Evolutionary conservation across 92 coral and sea anemone species (phyloP).

Genomic region (Palythoa heliodiscus): DNA sequence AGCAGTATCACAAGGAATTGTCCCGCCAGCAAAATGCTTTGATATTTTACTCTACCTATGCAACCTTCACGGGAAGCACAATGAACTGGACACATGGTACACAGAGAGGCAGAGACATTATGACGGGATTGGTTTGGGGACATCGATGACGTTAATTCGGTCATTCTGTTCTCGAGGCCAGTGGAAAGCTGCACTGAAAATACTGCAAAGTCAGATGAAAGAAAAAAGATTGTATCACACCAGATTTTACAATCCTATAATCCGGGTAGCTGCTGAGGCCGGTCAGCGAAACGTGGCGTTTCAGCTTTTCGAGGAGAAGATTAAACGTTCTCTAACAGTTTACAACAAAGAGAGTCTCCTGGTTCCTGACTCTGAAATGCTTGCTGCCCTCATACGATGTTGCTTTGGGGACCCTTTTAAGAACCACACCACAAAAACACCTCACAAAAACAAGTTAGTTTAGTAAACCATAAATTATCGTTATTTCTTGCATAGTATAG

Average conservation of each 20-base stretch:
- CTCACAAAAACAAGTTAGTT: conserved; percentile 4
- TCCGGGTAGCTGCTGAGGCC: conserved; percentile 67
- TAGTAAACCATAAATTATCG: background rate
- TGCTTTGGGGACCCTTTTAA: conserved; percentile 14
- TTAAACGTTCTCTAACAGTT: conserved; percentile 52
- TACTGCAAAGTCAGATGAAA: conserved; percentile 54
- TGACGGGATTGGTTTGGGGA: conserved; percentile 77
- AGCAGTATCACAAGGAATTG: conserved; percentile 30
- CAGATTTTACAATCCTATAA: conserved; percentile 72
- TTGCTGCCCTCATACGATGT: conserved; percentile 70
- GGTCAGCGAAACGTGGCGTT: conserved; percentile 70
- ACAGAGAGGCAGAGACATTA: conserved; percentile 54
- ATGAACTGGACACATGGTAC: conserved; percentile 69
- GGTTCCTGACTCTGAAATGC: conserved; percentile 66
- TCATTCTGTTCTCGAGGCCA: conserved; percentile 77
- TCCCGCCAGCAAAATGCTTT: conserved; percentile 50
- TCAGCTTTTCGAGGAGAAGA: conserved; percentile 78
- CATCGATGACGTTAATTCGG: conserved; percentile 71
- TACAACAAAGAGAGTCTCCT: conserved; percentile 54
- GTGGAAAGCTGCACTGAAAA: conserved; percentile 62
- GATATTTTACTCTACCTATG: conserved; percentile 64
- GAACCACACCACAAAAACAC: background rate
- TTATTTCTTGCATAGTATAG: background rate
- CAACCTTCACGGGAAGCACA: conserved; percentile 53
- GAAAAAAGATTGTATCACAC: conserved; percentile 66